A percentile compares a stretch with the other conserved stretches of the same genome.
These are phyloP conservation scores for Deilephila elpenor DNA, from an alignment of 2,888 invertebrate genomes.

Conservation along the genomic window DNA sequence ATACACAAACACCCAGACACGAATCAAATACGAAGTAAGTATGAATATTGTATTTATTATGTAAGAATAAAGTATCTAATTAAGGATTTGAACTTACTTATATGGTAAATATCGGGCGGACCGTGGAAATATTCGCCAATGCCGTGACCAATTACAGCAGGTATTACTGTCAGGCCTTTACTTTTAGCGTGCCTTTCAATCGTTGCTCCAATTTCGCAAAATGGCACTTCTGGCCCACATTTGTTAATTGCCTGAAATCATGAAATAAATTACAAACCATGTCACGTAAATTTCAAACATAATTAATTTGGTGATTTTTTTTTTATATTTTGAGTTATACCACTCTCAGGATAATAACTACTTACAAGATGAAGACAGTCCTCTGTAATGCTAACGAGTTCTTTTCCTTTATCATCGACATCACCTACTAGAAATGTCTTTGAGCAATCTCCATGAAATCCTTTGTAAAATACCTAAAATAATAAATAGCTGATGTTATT, in stretches of 20 bases:
- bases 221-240: constrained; percentile 86
- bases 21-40: no score
- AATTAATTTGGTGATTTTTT: neutral
- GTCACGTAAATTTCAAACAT: neutral
- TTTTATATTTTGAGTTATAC: no score
- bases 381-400: constrained; percentile 89
- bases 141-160: constrained; percentile 95
- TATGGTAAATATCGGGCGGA: constrained; percentile 95
- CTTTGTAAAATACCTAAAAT: constrained; percentile 89
- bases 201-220: constrained; percentile 86
- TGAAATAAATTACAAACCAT: neutral
- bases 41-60: no score
- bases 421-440: constrained; percentile 93
- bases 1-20: no score
- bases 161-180: constrained; percentile 88
- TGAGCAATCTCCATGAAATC: constrained; percentile 97
- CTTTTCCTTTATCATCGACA: constrained; percentile 89
- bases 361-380: constrained; percentile 88
- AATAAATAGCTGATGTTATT: constrained; percentile 30
- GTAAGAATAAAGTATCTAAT: neutral
- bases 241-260: constrained; percentile 78
- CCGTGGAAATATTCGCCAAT: constrained; percentile 97
- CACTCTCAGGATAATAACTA: constrained; percentile 1
- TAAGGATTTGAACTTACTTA: constrained; percentile 82
- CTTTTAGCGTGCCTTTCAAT: constrained; percentile 87